Base-by-base conservation (phyloP, 64 coral and sea anemone species). In the Acropora tenuis region DNA sequence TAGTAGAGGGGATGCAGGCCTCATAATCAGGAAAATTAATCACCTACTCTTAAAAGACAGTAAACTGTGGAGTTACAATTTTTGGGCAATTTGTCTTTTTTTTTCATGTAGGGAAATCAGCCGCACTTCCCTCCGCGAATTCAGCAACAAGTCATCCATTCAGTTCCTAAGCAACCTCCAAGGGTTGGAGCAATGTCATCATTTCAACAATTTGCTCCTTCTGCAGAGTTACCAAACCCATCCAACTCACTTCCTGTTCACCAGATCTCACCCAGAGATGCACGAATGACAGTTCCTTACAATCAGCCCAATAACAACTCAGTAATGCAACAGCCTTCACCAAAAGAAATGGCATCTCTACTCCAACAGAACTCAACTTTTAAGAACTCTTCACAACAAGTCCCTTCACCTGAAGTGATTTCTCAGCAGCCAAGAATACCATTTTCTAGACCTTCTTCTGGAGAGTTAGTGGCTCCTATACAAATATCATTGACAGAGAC, bases 61-160 rank as follows among this genome's bases (percentile, higher is more conserved):
- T 30, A 30, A 30, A 30, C 30, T 40, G 30, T 8, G n/a, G 7
- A 30, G 18, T 41, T 30, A 44, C 11, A 46, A 43, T 3, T 76
- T 4, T 45, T 17, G 11, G 7, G 3, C 4, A 40, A 45, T 44
- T 76, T 46, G 41, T 42, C 4, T 10, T 16, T n/a, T 46, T 16
- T 48, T 69, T 68, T 6, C 10, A 47, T 50, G 1, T 65, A 84
- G 80, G 42, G 41, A 84, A 84, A 84, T 69, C 80, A 68, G 16
- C 80, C 43, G 40, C 79, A 61, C 1, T 18, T 46, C 8, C 80
- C 15, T 69, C 41, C 43, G 7, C 43, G 80, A 84, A 43, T 84
- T 84, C 80, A 84, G 30, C 61, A 65, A 48, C 80, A 67, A 15
- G 8, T 84, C 9, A 58, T 42, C 9, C 59, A 84, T 47, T 13